These are phyloP conservation scores for Euphysa ruthae DNA, from an alignment of 30 jellyfish, hydroid and myxozoan genomes.

Conservation along the genomic window DNA sequence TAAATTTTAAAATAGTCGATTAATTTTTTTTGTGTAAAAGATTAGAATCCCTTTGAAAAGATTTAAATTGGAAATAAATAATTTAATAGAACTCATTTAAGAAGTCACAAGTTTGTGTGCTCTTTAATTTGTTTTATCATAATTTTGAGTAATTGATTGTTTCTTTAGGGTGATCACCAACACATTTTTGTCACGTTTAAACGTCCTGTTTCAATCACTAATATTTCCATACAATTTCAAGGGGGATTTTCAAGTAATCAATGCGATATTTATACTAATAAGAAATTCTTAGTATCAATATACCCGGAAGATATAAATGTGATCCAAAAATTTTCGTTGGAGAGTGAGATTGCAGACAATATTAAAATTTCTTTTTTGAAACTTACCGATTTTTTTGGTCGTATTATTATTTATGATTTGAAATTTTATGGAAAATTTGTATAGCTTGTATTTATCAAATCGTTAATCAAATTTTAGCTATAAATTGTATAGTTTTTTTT, in stretches of 20 bases:
- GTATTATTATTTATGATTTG: conserved; percentile 70
- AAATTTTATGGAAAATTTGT: conserved; percentile 61
- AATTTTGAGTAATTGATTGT: neutral
- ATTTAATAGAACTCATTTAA: no score
- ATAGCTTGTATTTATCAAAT: no score
- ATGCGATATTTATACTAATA: conserved; percentile 27
- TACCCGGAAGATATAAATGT: conserved; percentile 86
- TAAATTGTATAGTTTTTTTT: no score
- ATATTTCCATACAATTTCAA: conserved; percentile 72
- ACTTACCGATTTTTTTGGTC: conserved; percentile 92
- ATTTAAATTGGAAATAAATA: no score
- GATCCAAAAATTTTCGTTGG: conserved; percentile 46
- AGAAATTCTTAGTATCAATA: conserved; percentile 15
- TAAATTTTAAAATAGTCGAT: no score
- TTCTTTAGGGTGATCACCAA: conserved; percentile 61
- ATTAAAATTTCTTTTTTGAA: conserved; percentile 41
- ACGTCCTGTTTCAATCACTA: conserved; percentile 15
- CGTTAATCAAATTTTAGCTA: no score
- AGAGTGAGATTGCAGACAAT: neutral
- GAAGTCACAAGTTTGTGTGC: no score
- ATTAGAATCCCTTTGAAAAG: no score
- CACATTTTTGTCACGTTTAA: conserved; percentile 45
- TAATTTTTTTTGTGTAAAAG: no score
- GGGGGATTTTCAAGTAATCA: conserved; percentile 96
- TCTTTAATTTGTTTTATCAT: neutral